These are phyloP conservation scores for Plutella xylostella DNA, from an alignment of 2,888 invertebrate species.

Conservation along the genomic window DNA sequence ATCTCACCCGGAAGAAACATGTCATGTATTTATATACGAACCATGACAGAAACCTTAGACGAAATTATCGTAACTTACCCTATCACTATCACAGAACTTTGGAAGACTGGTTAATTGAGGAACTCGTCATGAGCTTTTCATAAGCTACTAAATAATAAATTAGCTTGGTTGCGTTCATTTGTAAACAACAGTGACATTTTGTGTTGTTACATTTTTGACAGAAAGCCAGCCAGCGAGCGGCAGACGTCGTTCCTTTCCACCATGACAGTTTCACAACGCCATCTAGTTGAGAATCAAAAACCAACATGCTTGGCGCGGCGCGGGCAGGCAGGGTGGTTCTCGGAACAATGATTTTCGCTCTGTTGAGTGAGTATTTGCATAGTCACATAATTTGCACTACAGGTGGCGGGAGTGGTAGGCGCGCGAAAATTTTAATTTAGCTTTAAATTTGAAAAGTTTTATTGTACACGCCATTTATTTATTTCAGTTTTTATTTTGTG, in stretches of 20 bases:
- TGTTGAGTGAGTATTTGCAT: neutral
- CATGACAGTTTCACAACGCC: constrained; percentile 33
- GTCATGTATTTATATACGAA: constrained; percentile 42
- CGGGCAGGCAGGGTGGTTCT: no score
- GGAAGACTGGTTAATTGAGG: constrained; percentile 27
- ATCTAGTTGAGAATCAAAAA: constrained; percentile 32
- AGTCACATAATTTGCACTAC: neutral
- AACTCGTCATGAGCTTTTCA: constrained; percentile 37
- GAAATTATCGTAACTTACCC: constrained; percentile 32
- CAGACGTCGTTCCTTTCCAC: no score
- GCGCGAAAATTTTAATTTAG: no score
- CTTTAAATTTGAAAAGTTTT: no score
- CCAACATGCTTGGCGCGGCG: constrained; percentile 12
- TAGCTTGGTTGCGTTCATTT: constrained; percentile 54
- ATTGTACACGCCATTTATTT: neutral
- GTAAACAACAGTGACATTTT: constrained; percentile 44
- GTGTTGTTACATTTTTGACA: constrained; percentile 16
- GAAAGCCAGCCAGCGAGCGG: constrained; percentile 21
- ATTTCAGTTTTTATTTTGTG: no score
- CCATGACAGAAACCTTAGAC: constrained; percentile 44
- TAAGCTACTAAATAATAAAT: constrained; percentile 60
- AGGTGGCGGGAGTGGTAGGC: no score
- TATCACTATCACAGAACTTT: constrained; percentile 32
- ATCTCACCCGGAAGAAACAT: constrained; percentile 46
- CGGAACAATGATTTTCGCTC: constrained; percentile 14